These are phyloP conservation scores for Anniella stebbinsi DNA, from an alignment of 2,797 vertebrate species.

Conservation along the genomic window DNA sequence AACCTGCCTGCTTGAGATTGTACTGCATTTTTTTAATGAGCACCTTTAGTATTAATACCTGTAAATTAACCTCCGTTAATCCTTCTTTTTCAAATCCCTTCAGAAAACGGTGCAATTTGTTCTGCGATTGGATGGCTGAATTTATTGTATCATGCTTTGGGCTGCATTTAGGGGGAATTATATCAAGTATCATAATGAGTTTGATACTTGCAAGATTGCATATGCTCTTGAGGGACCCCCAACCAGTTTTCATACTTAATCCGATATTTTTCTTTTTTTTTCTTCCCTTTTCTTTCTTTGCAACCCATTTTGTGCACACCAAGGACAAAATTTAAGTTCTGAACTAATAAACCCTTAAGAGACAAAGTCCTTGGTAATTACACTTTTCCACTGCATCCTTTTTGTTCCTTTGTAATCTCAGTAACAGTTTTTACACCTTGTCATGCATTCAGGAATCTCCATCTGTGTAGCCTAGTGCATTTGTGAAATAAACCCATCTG, in stretches of 20 bases:
- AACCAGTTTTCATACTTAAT: slow-evolving; percentile 63
- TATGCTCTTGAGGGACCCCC: slow-evolving; percentile 63
- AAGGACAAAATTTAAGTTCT: slow-evolving; percentile 78
- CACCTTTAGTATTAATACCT: slow-evolving; percentile 51
- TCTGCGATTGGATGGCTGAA: slow-evolving; percentile 62
- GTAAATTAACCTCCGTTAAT: slow-evolving; percentile 55
- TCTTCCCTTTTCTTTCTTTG: slow-evolving; percentile 28
- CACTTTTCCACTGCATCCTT: slow-evolving; percentile 77
- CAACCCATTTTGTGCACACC: slow-evolving; percentile 63
- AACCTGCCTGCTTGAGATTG: not conserved
- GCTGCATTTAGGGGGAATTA: slow-evolving; percentile 63
- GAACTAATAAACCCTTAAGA: slow-evolving; percentile 78
- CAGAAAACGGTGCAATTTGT: slow-evolving; percentile 49
- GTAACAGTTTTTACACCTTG: slow-evolving; percentile 86
- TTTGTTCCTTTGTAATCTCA: slow-evolving; percentile 83
- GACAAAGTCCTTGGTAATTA: slow-evolving; percentile 76
- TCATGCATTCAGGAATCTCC: slow-evolving; percentile 84
- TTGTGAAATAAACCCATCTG: slow-evolving; percentile 88
- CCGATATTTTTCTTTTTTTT: slow-evolving; percentile 46
- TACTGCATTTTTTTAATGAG: slow-evolving; percentile 27
- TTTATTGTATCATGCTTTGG: slow-evolving; percentile 65
- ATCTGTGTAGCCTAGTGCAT: slow-evolving; percentile 82
- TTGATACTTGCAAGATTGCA: slow-evolving; percentile 62
- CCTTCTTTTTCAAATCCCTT: slow-evolving; percentile 55
- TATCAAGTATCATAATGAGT: slow-evolving; percentile 62